Evolutionary conservation across 2,113 vertebrate species (phyloP).

Genomic region (Desmodus rotundus): DNA sequence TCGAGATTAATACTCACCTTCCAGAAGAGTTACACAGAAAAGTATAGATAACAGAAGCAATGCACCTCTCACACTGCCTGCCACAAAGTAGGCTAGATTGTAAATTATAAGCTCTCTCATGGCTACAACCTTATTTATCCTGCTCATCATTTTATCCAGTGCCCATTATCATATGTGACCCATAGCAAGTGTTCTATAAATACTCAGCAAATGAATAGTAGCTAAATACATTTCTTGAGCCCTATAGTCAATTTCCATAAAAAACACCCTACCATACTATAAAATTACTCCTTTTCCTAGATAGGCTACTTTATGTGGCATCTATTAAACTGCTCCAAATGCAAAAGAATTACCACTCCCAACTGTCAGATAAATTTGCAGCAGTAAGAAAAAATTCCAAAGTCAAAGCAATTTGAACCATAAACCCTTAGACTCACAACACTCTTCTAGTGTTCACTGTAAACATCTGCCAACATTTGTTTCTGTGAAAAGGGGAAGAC

Average conservation of each 20-base stretch:
- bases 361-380: not conserved
- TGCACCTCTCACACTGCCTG: not conserved
- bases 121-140: not conserved
- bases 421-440: not conserved
- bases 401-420: not conserved
- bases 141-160: not conserved
- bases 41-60: conserved; percentile 5
- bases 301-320: not conserved
- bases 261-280: not conserved
- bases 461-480: not conserved
- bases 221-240: conserved; percentile 2
- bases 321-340: not conserved
- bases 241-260: not conserved
- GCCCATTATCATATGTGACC: not conserved
- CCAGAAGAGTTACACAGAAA: not conserved
- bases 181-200: not conserved
- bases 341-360: not conserved
- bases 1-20: not conserved
- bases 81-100: not conserved
- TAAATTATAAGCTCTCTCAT: not conserved
- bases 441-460: not conserved
- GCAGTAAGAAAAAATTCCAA: not conserved
- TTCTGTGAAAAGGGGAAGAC: not conserved
- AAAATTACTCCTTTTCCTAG: not conserved
- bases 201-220: not conserved